Evolutionary conservation across 2,797 vertebrate genomes (phyloP), one percentile per base, ranked within the genome.

Genomic region (Pangasius macronema): DNA sequence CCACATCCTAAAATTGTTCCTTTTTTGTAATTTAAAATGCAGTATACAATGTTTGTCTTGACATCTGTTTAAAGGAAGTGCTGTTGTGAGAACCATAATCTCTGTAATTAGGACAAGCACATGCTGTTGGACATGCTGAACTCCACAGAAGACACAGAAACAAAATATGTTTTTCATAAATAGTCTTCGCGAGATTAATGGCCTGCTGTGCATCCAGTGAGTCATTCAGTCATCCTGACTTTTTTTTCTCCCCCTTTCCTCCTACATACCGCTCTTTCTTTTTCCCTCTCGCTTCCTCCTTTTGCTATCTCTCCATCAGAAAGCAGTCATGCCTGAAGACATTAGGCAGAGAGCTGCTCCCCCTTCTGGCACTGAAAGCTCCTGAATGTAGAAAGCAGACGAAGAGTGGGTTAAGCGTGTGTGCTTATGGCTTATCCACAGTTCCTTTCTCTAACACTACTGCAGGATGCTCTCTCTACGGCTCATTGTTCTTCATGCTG

Each of bases 151-250:
- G 49, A 82, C 3, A 13, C 55, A 33, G 22, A 76, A 81, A 67
- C 79, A 83, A 83, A 85, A 85, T 80, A 83, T 87, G 88, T 83
- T 91, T 88, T 89, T 87, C 85, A 88, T 83, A 87, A 84, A 85
- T 83, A 90, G 85, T 80, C 63, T 73, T 51, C 61, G 24, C 5
- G 46, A 86, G 85, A 85, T 82, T 72, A 86, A 89, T 89, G 82
- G 88, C 81, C 18, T 90, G 86, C 88, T 81, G 75, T 53, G 85
- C 59, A 55, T 87, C 83, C 82, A 67, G 82, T 88, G 84, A 90
- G 89, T 91, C 87, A 86, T 68, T 55, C 76, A 87, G 85, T 59
- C 73, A 33, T 82, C 80, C 86, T 79, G 86, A 73, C 24, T 16
- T 88, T 87, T 88, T 90, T 70, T 49, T 16, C 89, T 61, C 57